Evolutionary conservation across 2,797 vertebrate genomes (phyloP).

Genomic region (Acomys russatus): DNA sequence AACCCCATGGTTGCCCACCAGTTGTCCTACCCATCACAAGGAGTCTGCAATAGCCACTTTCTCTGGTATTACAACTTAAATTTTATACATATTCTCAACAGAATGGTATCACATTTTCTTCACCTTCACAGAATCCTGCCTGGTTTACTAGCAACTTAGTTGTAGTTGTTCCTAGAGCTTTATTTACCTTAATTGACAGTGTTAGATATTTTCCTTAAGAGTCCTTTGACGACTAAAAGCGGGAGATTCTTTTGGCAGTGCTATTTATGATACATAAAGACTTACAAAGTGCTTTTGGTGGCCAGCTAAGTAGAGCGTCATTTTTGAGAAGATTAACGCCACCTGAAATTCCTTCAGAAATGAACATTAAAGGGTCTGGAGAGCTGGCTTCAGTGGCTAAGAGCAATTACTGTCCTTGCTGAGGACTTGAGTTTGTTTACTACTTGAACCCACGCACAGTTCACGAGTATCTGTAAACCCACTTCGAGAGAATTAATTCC

Average conservation of each 20-base stretch:
- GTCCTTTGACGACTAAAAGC: constrained; percentile 49
- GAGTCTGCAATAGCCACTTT: background rate
- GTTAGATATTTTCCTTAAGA: constrained; percentile 45
- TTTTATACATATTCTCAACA: constrained; percentile 73
- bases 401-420: background rate
- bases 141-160: constrained; percentile 30
- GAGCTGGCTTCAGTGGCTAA: background rate
- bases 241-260: constrained; percentile 46
- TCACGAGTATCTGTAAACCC: background rate
- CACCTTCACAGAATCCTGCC: constrained; percentile 48
- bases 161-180: constrained; percentile 46
- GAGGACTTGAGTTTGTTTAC: background rate
- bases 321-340: constrained; percentile 63
- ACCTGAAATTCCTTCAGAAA: constrained; percentile 41
- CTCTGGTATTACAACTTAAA: constrained; percentile 62
- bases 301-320: constrained; percentile 48
- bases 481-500: background rate
- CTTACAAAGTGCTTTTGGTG: constrained; percentile 50
- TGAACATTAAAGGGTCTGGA: background rate
- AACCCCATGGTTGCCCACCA: background rate
- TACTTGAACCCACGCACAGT: too few species aligned
- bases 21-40: background rate
- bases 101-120: constrained; percentile 71
- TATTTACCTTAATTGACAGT: constrained; percentile 63
- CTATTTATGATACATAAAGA: background rate